Evolutionary conservation across 2,888 invertebrate species (phyloP), one percentile per base, ranked within the genome.

Genomic region (Nowickia ferox): DNA sequence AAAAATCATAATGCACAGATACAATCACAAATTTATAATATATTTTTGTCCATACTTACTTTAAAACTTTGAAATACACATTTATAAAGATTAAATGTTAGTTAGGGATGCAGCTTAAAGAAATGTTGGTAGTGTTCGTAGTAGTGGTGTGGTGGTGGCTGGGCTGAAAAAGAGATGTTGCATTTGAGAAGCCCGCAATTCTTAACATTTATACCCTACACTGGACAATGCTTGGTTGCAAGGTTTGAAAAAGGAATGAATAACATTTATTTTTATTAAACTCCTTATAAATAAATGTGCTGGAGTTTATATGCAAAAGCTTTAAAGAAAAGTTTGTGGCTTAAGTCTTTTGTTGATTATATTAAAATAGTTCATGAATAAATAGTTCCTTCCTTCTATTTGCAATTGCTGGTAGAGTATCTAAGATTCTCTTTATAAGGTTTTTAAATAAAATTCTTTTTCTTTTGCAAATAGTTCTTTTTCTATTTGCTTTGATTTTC

Each of bases 1-100:
- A 82, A 87, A 84, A 87, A 87, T 87, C 87, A 87, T 85, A 88
- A 86, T 85, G 87, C 74, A 83, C 84, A 69, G 87, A 88, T 88
- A 87, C 78, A 30, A 87, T 86, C 87, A 69, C 57, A 81, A 66
- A 65, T 65, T 57, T 71, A 63, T 59, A 72, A 48, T 48, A n/a
- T 6, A 30, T 30, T 30, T 38, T 57, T 59, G 51, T 65, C 42
- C 46, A 10, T 48, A 65, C 38, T 71, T 40, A 48, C 11, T 59
- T 69, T 57, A 69, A 72, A n/a, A 72, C 30, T 68, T 65, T 22
- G 51, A 63, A 63, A 77, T 46, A 46, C 38, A 79, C 65, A 65
- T 71, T 74, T 74, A 68, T 74, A 74, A 38, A 81, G 74, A 68
- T 74, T 74, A 66, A 81, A 81, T 59, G 59, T 74, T 81, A 53